phyloP scores from a whole-genome alignment of 2,113 vertebrate genomes.

The Conger conger region DNA sequence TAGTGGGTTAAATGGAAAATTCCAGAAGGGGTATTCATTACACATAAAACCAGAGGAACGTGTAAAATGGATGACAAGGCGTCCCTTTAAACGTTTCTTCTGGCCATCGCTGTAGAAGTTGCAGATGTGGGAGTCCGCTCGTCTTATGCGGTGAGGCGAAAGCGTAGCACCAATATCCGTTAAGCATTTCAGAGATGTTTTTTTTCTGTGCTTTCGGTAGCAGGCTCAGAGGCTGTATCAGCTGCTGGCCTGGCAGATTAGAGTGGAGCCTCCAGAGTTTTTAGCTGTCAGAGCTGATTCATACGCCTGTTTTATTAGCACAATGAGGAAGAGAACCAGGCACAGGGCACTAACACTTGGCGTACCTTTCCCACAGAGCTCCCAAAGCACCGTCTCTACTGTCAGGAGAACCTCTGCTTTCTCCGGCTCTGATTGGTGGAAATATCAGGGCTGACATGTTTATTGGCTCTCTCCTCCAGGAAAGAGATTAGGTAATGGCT shows the following conservation, averaged over 20 bases:
- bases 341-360: conserved; percentile 39
- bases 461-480: background rate
- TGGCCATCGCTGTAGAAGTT: background rate
- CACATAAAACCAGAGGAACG: background rate
- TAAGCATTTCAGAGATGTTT: background rate
- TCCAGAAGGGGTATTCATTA: background rate
- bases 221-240: background rate
- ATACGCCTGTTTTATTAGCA: conserved; percentile 76
- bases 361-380: background rate
- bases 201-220: background rate
- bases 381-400: background rate
- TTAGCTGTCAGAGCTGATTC: conserved; percentile 75
- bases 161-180: background rate
- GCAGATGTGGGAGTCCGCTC: background rate
- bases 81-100: background rate
- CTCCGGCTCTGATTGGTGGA: background rate
- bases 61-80: background rate
- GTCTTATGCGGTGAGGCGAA: background rate
- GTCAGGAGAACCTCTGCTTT: background rate
- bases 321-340: conserved; percentile 71
- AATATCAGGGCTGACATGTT: conserved; percentile 3
- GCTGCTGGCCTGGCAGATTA: background rate
- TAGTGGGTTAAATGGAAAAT: background rate
- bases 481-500: conserved; percentile 15
- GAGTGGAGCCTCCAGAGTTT: background rate